These are phyloP conservation scores for Athene noctua DNA, from an alignment of 2,113 vertebrate genomes.

Conservation along the genomic window DNA sequence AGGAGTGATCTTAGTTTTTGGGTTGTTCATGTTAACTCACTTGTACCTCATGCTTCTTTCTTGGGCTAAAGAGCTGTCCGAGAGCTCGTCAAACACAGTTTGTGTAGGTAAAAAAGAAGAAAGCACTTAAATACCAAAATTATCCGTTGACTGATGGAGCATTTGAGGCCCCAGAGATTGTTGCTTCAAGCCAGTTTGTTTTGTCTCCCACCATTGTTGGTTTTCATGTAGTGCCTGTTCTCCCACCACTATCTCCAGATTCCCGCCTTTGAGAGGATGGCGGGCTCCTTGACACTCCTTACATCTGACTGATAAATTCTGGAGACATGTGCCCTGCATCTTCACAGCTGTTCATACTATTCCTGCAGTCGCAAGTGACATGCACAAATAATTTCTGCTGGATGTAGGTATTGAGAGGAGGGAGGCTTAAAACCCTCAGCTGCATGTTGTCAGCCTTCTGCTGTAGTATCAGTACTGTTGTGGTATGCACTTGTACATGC, in stretches of 20 bases:
- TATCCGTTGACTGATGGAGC: background rate
- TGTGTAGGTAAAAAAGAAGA: background rate
- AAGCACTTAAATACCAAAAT: background rate
- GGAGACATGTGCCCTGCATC: background rate
- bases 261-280: background rate
- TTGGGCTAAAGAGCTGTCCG: background rate
- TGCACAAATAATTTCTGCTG: background rate
- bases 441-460: background rate
- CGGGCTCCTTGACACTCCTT: background rate
- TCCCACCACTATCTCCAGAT: background rate
- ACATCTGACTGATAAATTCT: background rate
- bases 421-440: background rate
- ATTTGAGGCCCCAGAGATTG: background rate
- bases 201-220: background rate
- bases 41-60: background rate
- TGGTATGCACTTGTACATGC: background rate
- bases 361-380: background rate
- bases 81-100: background rate
- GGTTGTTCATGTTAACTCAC: background rate
- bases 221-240: background rate
- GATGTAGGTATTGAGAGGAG: background rate
- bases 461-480: background rate
- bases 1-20: background rate
- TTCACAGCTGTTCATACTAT: background rate
- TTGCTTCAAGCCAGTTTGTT: background rate